Percentiles rank a stretch among this genome's conserved stretches.
Conservation (phyloP, 2,888 invertebrate species). For the Muschampia plurimacula region DNA sequence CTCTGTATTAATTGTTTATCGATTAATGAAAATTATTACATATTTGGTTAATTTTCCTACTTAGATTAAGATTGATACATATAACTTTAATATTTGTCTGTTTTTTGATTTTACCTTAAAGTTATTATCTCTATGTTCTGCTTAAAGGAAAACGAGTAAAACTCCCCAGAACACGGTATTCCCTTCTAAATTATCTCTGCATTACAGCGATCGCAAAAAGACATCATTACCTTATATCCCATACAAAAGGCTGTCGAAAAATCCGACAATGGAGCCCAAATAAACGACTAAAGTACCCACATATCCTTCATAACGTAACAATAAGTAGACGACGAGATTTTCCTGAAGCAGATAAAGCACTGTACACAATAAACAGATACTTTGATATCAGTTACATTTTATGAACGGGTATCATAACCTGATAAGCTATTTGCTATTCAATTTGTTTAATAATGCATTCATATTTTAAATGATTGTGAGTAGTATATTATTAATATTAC, state of each 20-base stretch:
- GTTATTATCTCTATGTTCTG: neutral
- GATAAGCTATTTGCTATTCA: no score
- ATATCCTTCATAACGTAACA: slow-evolving; percentile 36
- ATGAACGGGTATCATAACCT: no score
- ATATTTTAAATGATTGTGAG: no score
- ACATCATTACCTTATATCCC: slow-evolving; percentile 34
- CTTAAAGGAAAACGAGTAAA: slow-evolving; percentile 5
- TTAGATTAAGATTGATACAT: no score
- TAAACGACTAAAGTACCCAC: slow-evolving; percentile 28
- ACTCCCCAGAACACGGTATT: slow-evolving; percentile 17
- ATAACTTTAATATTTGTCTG: no score
- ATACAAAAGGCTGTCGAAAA: slow-evolving; percentile 34
- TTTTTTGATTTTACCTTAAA: no score
- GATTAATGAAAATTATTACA: no score
- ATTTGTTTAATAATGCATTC: no score
- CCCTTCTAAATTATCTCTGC: slow-evolving; percentile 30
- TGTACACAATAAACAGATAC: neutral
- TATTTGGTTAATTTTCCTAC: no score
- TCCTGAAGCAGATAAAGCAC: slow-evolving; percentile 13
- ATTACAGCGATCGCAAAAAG: slow-evolving; percentile 33
- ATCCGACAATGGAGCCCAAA: slow-evolving; percentile 33
- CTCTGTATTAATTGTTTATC: no score
- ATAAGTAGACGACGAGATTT: slow-evolving; percentile 30
- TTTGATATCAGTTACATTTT: neutral
- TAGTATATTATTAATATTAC: no score